Evolutionary conservation across 2,113 vertebrate genomes (phyloP), one percentile per base, ranked within the genome.

Genomic region (Romanogobio albipinnatus): DNA sequence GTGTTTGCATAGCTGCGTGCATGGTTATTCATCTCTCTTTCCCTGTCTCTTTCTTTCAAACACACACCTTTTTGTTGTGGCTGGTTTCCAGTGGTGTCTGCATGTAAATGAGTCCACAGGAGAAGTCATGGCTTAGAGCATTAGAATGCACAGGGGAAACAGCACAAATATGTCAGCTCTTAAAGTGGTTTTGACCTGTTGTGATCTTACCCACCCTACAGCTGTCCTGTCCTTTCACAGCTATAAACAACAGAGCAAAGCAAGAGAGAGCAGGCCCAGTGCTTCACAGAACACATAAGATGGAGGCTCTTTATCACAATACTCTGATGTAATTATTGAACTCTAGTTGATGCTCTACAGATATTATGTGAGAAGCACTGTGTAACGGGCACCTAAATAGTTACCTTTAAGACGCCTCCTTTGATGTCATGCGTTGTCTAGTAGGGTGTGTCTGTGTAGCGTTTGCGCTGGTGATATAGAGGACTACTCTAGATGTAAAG

Each of bases 111-210:
- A 81, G 26, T 29, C 47, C 19, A 66, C 43, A 4, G 58, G 58
- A 79, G 36, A 79, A 62, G 56, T 56, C 4, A 4, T 61, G 56
- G 56, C 22, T n/a, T 66, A 49, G n/a, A 49, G 24, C 10, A 80
- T 80, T 80, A 80, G 59, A 49, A 81, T 66, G 59, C 43, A 47
- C 39, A 81, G 43, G 61, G 61, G 24, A 81, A 79, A 49, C 24
- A 5, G 78, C 78, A 66, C 24, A 49, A 9, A 81, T 81, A 51
- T 81, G 61, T 11, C 78, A 49, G 59, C 3, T 2, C 78, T 81
- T 81, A 66, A 81, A 81, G 43, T 66, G 58, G 14, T 51, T 64
- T 66, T 64, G 78, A 81, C 61, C 78, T 66, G 61, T 8, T 66
- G 78, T 51, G 78, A 49, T 66, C 61, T 66, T 64, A 66, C 15